Percentiles rank a stretch among this genome's conserved stretches.
phyloP scores from a whole-genome alignment of 2,888 invertebrate species.

The Prionchulus punctatus region DNA sequence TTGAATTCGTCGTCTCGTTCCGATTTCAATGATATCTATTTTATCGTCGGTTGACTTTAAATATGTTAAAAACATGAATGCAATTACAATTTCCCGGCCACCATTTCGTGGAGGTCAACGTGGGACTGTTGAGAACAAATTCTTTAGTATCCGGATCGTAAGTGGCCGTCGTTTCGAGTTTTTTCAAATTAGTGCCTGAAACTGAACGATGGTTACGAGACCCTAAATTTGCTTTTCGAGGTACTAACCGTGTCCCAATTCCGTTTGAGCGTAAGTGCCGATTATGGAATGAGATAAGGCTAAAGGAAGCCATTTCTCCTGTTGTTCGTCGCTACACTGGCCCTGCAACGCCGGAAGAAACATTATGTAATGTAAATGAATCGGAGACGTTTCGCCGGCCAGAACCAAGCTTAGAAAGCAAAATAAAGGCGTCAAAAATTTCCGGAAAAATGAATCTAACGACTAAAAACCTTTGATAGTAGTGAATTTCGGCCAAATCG shows the following conservation, averaged over 20 bases:
- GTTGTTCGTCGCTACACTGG: conserved; percentile 71
- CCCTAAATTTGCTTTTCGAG: too few relatives aligned
- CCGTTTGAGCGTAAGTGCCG: conserved; percentile 92
- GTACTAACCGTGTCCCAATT: conserved; percentile 74
- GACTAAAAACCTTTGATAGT: not conserved
- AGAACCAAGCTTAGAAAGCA: conserved; percentile 21
- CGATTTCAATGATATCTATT: too few relatives aligned
- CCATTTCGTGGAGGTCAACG: too few relatives aligned
- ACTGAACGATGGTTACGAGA: too few relatives aligned
- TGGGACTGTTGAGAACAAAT: conserved; percentile 71
- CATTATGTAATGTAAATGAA: conserved; percentile 72
- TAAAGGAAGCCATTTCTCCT: conserved; percentile 64
- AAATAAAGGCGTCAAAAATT: too few relatives aligned
- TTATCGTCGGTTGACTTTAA: too few relatives aligned
- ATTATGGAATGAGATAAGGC: conserved; percentile 68
- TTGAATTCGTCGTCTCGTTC: too few relatives aligned
- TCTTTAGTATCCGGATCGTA: conserved; percentile 65
- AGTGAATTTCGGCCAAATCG: not conserved
- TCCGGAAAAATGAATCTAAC: too few relatives aligned
- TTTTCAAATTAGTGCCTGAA: conserved; percentile 65
- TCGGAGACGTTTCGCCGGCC: conserved; percentile 36
- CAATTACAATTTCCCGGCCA: conserved; percentile 83
- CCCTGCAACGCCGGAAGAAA: conserved; percentile 78
- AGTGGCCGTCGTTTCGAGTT: conserved; percentile 78
- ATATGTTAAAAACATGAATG: too few relatives aligned